A percentile compares a stretch with the other conserved stretches of the same genome.
Evolutionary conservation across 2,888 invertebrate genomes (phyloP).

Genomic region (Acronicta leporina): DNA sequence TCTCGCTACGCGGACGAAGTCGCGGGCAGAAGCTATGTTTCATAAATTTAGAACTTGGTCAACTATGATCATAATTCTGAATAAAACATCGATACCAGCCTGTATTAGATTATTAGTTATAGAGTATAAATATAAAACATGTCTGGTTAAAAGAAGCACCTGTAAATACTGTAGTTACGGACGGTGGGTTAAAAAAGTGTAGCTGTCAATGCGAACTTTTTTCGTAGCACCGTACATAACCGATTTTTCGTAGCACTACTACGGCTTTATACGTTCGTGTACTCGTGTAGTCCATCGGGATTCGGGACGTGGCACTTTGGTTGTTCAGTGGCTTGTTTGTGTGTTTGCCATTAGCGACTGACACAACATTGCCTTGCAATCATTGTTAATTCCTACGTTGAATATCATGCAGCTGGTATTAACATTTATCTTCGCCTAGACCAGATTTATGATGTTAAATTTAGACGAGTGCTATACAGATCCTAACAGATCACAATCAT

Average conservation of each 20-base stretch:
- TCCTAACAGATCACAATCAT: too few relatives aligned
- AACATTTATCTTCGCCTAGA: conserved; percentile 5
- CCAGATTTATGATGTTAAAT: conserved; percentile 18
- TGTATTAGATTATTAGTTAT: too few relatives aligned
- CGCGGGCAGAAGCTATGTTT: too few relatives aligned
- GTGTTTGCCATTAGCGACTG: conserved; percentile 11
- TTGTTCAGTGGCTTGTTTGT: background rate
- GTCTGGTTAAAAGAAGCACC: conserved; percentile 18
- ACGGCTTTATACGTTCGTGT: background rate
- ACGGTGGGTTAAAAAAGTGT: conserved; percentile 1
- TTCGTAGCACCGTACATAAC: conserved; percentile 14
- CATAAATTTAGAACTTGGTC: too few relatives aligned
- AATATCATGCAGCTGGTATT: background rate
- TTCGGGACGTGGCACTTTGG: conserved; percentile 9
- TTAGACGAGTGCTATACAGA: conserved; percentile 9
- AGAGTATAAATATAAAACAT: conserved; percentile 14
- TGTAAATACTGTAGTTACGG: background rate
- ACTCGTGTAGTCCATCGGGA: background rate
- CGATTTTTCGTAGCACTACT: conserved; percentile 4
- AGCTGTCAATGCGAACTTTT: conserved; percentile 23
- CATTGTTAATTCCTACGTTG: background rate
- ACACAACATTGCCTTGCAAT: conserved; percentile 1
- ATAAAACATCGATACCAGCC: too few relatives aligned
- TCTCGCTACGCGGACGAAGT: too few relatives aligned
- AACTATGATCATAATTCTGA: too few relatives aligned